Base-by-base conservation (phyloP, 2,113 vertebrate species). In the Datnioides undecimradiatus region DNA sequence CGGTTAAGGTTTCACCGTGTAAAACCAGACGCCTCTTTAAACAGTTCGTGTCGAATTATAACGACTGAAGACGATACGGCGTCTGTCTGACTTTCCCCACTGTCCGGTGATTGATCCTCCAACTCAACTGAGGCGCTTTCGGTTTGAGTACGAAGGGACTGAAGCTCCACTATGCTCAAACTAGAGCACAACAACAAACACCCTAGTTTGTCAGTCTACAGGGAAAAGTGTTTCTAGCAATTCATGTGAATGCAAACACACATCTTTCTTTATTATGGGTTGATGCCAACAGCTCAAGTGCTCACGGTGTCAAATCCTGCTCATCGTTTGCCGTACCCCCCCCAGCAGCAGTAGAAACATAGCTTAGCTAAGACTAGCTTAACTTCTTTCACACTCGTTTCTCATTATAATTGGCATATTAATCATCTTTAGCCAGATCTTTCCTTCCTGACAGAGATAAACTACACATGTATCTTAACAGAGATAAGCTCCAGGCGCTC, bases 1-100 rank as follows among this genome's bases (percentile, higher is more conserved):
- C 29, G 84, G 58, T 79, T 85, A 31, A n/a, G 10, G 46, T 64
- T 79, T 70, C 70, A 17, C 60, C 0, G 38, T 58, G 60, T 54
- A 17, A 82, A 81, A 43, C 51, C 3, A 66, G 45, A 72, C 29
- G 19, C 11, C 57, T 59, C 82, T 41, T 45, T 58, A 40, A 80
- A 46, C 2, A 19, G 23, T 51, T 54, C 58, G 19, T 1, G 27
- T 25, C 65, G 25, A 59, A 41, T 60, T 65, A 27, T 29, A 27
- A 34, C 33, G 4, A 8, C 19, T 63, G 74, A 73, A 66, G 59
- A 12, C 0, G 46, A 69, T 6, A 59, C 70, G 1, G 19, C 7
- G 48, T 66, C 63, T 43, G 49, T 73, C 52, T 5, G 66, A 46
- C 59, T 75, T 25, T 16, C 51, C 51, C 34, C 52, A 19, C n/a